phyloP scores from a whole-genome alignment of 2,797 vertebrate species.

The Pipistrellus pygmaeus region DNA sequence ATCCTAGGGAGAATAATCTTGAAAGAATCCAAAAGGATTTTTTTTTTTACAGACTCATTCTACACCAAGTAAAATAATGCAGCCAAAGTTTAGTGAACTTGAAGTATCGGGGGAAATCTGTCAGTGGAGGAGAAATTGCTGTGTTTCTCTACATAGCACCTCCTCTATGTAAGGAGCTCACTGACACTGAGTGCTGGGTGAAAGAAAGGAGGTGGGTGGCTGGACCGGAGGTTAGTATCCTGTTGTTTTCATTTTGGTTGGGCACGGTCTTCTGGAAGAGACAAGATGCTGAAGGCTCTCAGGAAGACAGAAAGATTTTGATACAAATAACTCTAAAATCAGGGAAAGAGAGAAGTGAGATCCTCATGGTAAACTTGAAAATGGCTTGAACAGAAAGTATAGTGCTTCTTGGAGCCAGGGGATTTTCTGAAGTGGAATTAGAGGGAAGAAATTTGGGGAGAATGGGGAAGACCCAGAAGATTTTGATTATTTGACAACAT shows the following conservation, averaged over 20 bases:
- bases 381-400: constrained; percentile 50
- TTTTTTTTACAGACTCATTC: background rate
- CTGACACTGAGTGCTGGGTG: background rate
- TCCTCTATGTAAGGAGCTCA: background rate
- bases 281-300: background rate
- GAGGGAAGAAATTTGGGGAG: constrained; percentile 58
- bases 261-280: background rate
- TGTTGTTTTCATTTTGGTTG: background rate
- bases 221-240: background rate
- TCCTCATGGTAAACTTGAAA: constrained; percentile 5
- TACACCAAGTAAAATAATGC: background rate
- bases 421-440: constrained; percentile 69
- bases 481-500: constrained; percentile 43
- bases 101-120: background rate
- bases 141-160: background rate
- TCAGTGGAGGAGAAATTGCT: background rate
- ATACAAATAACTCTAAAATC: constrained; percentile 33
- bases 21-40: constrained; percentile 10
- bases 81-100: background rate
- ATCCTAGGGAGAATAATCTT: background rate
- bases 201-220: background rate
- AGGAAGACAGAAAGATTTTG: constrained; percentile 25
- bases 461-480: constrained; percentile 66
- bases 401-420: constrained; percentile 65
- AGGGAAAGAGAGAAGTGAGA: constrained; percentile 69